Base-by-base conservation (phyloP, 1,140 invertebrate genomes). In the Drosophila parabipectinata region DNA sequence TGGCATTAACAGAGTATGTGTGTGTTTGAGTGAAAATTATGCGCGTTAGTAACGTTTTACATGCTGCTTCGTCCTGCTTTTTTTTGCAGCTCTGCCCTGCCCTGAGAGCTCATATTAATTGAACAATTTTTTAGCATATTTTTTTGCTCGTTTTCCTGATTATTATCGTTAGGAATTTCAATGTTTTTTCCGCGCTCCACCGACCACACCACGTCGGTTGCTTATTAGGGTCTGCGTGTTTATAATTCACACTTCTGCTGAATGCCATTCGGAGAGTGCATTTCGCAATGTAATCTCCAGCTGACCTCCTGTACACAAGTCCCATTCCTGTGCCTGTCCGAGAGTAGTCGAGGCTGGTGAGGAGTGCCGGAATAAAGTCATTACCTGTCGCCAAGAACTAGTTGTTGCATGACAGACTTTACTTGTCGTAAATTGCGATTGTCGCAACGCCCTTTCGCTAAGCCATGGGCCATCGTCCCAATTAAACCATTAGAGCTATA, bases 171-270 rank as follows among this genome's bases (percentile, higher is more conserved):
- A 14, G 64, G 55, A 53, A 45, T 57, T 74, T 71, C 53, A 55
- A 62, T 45, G 44, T 54, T 84, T 64, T 60, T 32, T 24, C 24
- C 26, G 7, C 26, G 34, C 34, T 18, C 44, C 28, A 53, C 71
- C 55, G 60, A 41, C 62, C 63, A 45, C 62, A 50, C 47, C 67
- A 72, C 75, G 52, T 51, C 26, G 61, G 39, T 41, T 47, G 45
- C 50, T 74, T 83, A 82, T 82, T 81, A 82, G 62, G 50, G 62
- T 56, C 83, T 81, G 81, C 81, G 81, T 85, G 81, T 81, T 87
- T 87, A 77, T 87, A 85, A 85, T 87, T 85, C 77, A 85, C 81
- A 85, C 81, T 85, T 85, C 51, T 78, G 47, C 60, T 81, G 73
- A 85, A 84, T 68, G 80, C 47, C 69, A 50, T 9, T 63, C 59